phyloP scores from a whole-genome alignment of 1,140 invertebrate genomes.

The Scaptomyza pallida region DNA sequence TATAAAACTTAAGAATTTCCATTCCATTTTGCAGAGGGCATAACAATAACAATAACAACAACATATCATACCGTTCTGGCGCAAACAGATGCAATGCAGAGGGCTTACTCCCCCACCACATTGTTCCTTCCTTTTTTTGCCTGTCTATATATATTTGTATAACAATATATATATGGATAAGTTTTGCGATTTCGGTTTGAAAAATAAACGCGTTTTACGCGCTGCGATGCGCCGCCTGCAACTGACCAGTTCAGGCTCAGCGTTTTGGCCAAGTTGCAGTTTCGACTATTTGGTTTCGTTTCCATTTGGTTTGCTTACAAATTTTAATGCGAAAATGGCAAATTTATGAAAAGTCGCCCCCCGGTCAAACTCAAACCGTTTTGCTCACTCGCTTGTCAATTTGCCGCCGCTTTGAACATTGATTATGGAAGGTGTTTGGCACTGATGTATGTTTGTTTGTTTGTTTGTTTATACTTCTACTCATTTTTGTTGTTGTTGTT shows the following conservation, averaged over 20 bases:
- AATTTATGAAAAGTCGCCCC: constrained; percentile 73
- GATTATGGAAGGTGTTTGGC: constrained; percentile 76
- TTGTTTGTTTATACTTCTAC: background rate
- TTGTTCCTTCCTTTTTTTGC: background rate
- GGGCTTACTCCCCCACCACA: constrained; percentile 55
- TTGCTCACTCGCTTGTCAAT: constrained; percentile 77
- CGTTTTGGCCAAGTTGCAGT: constrained; percentile 15
- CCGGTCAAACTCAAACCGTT: constrained; percentile 40
- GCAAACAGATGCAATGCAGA: constrained; percentile 55
- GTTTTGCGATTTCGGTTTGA: constrained; percentile 10
- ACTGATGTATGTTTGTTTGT: constrained; percentile 29
- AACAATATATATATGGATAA: background rate
- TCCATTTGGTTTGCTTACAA: constrained; percentile 68
- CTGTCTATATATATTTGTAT: constrained; percentile 7
- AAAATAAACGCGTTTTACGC: constrained; percentile 52
- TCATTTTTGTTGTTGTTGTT: background rate
- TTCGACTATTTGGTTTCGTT: constrained; percentile 7
- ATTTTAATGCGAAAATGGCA: constrained; percentile 83
- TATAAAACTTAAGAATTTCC: constrained; percentile 48
- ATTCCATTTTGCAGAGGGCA: background rate
- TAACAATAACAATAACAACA: background rate
- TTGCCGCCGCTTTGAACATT: constrained; percentile 72
- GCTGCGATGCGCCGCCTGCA: constrained; percentile 51
- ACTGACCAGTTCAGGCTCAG: constrained; percentile 30
- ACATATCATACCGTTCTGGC: constrained; percentile 64